These are phyloP conservation scores for Pseudotriccus pelzelni DNA, from an alignment of 2,797 vertebrate species.

Conservation along the genomic window DNA sequence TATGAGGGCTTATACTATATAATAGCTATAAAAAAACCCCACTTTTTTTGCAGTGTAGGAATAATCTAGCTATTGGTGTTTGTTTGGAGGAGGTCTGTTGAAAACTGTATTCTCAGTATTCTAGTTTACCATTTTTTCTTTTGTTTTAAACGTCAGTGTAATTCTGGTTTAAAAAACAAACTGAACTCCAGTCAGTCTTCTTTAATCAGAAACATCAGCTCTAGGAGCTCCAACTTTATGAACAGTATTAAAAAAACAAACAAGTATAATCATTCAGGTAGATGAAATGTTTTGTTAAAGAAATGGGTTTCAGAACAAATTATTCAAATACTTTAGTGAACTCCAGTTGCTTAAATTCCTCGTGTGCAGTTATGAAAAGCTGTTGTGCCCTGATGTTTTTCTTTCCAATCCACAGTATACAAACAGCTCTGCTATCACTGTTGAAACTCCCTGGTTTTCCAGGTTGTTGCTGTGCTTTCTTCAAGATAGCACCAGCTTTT, in stretches of 20 bases:
- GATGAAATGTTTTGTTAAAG: constrained; percentile 51
- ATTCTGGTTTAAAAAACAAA: constrained; percentile 23
- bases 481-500: constrained; percentile 49
- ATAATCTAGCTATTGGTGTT: not conserved
- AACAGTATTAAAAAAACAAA: constrained; percentile 56
- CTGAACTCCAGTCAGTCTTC: not conserved
- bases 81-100: not conserved
- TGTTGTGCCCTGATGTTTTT: not conserved
- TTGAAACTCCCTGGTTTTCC: constrained; percentile 14
- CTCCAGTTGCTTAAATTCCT: not conserved
- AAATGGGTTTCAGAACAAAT: constrained; percentile 36
- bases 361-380: not conserved
- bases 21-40: not conserved
- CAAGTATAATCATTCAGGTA: not conserved
- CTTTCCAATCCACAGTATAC: not conserved
- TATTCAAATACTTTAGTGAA: not conserved
- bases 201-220: constrained; percentile 23
- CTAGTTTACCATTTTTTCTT: not conserved
- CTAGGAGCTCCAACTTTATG: constrained; percentile 32
- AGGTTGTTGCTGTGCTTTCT: constrained; percentile 44
- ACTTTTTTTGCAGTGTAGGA: not conserved
- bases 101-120: not conserved
- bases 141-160: not conserved
- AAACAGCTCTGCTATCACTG: not conserved
- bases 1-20: not conserved